Base-by-base conservation (phyloP, 2,888 invertebrate species). In the Myathropa florea region DNA sequence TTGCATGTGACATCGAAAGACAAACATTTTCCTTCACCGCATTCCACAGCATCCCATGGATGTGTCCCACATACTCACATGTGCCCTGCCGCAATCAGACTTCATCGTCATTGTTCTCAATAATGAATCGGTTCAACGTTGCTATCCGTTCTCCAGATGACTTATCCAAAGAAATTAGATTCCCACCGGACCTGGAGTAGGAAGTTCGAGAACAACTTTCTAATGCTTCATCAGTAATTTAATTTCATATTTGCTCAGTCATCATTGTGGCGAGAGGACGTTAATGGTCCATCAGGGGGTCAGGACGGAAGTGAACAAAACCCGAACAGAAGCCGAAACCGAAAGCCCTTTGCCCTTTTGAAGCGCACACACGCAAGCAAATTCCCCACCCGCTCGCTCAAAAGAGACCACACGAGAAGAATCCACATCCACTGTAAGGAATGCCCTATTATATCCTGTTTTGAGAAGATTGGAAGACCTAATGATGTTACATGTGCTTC, bases 221-320 rank as follows among this genome's bases (percentile, higher is more conserved):
- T 30, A 64, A 36, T 59, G 76, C 76, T 64, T 77, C 85, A 81
- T 77, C 72, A 80, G 85, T 72, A 85, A 85, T 81, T 81, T 85
- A 81, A 73, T 77, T 85, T 81, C 72, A 70, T 68, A 81, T 77
- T 70, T 77, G 55, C 55, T 39, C 77, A 68, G 59, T 46, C 64
- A 60, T 72, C 65, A 79, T 73, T 53, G 68, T 83, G 67, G 33
- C 21, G 30, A 24, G 10, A 57, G 78, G 18, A 46, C 39, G 46
- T 36, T 83, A 67, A 60, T 59, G 14, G 73, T 60, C 63, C 28
- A 28, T 33, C 46, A 10, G 26, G 18, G 73, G 57, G 6, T 1
- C 4, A 39, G 39, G 39, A n/a, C 4, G n/a, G n/a, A n/a, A 6
- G 39, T n/a, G 39, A 39, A 39, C 39, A 39, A n/a, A 39, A 39